Evolutionary conservation across 2,113 vertebrate genomes (phyloP), one percentile per base, ranked within the genome.

Genomic region (Actinemys pallida): DNA sequence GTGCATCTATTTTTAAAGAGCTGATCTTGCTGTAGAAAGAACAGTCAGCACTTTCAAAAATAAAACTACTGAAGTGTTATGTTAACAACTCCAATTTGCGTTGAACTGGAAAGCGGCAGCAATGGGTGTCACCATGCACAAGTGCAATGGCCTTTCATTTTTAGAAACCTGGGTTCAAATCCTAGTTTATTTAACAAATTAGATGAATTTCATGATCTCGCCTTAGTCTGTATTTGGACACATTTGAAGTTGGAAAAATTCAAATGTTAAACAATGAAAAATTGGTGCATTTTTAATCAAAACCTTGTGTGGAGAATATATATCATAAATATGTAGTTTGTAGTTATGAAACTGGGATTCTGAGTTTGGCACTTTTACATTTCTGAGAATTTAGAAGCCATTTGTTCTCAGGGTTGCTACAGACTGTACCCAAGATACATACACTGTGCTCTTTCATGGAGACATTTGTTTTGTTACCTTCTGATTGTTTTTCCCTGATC

Each of bases 391-490:
- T 54, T 79, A 87, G 83, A 83, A 83, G 16, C 76, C 89, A 87
- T 94, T 56, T 62, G 22, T 93, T 78, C 50, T 76, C 86, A 96
- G 65, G n/a, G 10, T 42, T 12, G 88, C 84, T 45, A 19, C 39
- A 87, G 24, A 31, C 47, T 79, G n/a, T 65, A 65, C 62, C 6
- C 16, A 35, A 91, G 81, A n/a, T 54, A n/a, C n/a, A 53, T 83
- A 86, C 65, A 75, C 69, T 57, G 10, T 87, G 50, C 54, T 92
- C 80, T 79, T 93, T 85, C 84, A 86, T 80, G 69, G 53, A 92
- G 84, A 49, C 45, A 83, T 90, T 92, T 86, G 86, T 96, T 97
- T 96, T 92, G 65, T 90, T 97, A 97, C 86, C 92, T 96, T 94
- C 93, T 93, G 13, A 35, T 65, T 65, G 29, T 11, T 65, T 65